Evolutionary conservation across 2,888 invertebrate species (phyloP).

Genomic region (Nudaria mundana): DNA sequence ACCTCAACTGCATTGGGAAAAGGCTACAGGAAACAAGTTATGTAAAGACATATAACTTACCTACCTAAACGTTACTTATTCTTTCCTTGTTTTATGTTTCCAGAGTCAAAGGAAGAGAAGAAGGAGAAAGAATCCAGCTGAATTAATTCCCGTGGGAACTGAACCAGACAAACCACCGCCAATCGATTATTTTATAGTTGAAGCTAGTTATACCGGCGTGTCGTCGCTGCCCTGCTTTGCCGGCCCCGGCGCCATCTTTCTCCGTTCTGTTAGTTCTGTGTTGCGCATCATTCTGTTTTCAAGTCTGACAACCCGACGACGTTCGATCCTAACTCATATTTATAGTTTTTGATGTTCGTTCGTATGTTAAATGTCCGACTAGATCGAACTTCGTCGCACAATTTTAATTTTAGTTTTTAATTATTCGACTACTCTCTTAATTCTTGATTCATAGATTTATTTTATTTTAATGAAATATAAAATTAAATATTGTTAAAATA

Average conservation of each 20-base stretch:
- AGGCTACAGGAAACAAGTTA: too few relatives aligned
- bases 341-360: constrained; percentile 24
- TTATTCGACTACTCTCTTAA: constrained; percentile 43
- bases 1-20: too few relatives aligned
- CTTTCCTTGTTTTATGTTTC: constrained; percentile 42
- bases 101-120: constrained; percentile 86
- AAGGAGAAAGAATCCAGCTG: constrained; percentile 86
- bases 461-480: constrained; percentile 38
- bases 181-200: constrained; percentile 77
- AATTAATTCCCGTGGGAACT: constrained; percentile 73
- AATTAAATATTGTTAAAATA: constrained; percentile 33
- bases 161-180: constrained; percentile 79
- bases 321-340: constrained; percentile 46
- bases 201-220: constrained; percentile 35
- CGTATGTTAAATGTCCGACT: constrained; percentile 18
- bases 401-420: constrained; percentile 56
- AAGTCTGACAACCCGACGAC: constrained; percentile 58
- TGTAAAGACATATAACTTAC: too few relatives aligned
- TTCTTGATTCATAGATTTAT: constrained; percentile 50
- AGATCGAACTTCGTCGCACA: constrained; percentile 54
- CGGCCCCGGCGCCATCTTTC: constrained; percentile 65
- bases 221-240: constrained; percentile 56
- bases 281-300: too few relatives aligned
- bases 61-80: background rate
- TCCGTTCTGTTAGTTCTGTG: constrained; percentile 25